Conservation (phyloP, 2,113 vertebrate species). For the Oryctolagus cuniculus region DNA sequence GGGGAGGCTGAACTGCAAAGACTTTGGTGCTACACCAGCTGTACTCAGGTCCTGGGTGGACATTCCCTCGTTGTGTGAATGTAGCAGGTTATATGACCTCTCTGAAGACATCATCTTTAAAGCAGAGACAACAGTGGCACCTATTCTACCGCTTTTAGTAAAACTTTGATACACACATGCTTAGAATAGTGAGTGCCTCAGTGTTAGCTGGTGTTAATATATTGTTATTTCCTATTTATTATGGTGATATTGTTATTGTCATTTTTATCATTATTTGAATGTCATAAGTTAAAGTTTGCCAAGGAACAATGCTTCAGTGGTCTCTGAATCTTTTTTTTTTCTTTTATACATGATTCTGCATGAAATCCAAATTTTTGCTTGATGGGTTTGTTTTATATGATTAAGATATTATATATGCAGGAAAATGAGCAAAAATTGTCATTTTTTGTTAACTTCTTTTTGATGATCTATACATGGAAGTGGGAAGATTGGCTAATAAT, state of each 20-base stretch:
- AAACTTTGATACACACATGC: not conserved
- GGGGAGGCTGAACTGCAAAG: not conserved
- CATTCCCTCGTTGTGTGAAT: not conserved
- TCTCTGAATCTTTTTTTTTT: not conserved
- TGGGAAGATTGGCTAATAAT: not conserved
- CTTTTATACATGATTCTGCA: not conserved
- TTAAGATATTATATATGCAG: not conserved
- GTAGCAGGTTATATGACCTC: not conserved
- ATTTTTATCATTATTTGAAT: not conserved
- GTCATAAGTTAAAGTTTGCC: not conserved
- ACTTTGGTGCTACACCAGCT: not conserved
- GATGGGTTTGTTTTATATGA: constrained; percentile 15
- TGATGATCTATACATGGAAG: not conserved
- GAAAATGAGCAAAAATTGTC: not conserved
- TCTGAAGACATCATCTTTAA: not conserved
- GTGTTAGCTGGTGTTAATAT: not conserved
- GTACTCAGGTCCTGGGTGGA: not conserved
- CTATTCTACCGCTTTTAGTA: not conserved
- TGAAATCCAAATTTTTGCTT: constrained; percentile 6
- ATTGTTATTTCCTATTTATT: not conserved
- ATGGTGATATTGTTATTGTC: not conserved
- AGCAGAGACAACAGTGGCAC: not conserved
- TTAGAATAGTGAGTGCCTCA: not conserved
- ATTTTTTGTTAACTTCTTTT: not conserved
- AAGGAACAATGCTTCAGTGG: not conserved